Evolutionary conservation across 1,140 invertebrate genomes (phyloP).

Genomic region (Drosophila nannoptera): DNA sequence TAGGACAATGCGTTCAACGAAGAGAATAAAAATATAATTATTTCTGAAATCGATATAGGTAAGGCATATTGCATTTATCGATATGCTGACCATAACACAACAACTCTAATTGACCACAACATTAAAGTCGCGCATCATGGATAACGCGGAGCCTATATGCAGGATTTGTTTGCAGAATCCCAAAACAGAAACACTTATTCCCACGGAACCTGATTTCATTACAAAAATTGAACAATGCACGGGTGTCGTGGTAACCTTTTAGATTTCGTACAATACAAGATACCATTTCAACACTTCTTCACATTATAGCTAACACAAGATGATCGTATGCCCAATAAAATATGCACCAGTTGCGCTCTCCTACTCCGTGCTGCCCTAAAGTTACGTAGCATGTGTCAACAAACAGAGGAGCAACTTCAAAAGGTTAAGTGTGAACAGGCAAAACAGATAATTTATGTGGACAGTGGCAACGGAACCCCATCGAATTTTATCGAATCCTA

Average conservation of each 20-base stretch:
- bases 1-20: too few species aligned
- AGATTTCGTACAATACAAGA: not conserved
- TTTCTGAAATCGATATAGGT: not conserved
- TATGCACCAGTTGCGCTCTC: slow-evolving; percentile 58
- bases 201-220: slow-evolving; percentile 31
- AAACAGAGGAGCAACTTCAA: slow-evolving; percentile 38
- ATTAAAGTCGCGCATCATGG: slow-evolving; percentile 17
- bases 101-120: slow-evolving; percentile 8
- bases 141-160: slow-evolving; percentile 23
- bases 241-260: slow-evolving; percentile 36
- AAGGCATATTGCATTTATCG: slow-evolving; percentile 6
- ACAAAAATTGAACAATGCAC: slow-evolving; percentile 46
- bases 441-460: not conserved
- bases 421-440: slow-evolving; percentile 2
- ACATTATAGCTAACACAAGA: slow-evolving; percentile 37
- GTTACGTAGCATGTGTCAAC: slow-evolving; percentile 51
- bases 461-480: slow-evolving; percentile 25
- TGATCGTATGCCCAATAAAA: slow-evolving; percentile 35
- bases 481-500: slow-evolving; percentile 36
- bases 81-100: not conserved
- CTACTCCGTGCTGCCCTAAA: slow-evolving; percentile 54
- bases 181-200: slow-evolving; percentile 48
- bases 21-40: not conserved
- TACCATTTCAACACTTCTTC: not conserved
- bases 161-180: slow-evolving; percentile 61